Conservation (phyloP, 2,888 invertebrate genomes). For the Scaptomyza tumidula region DNA sequence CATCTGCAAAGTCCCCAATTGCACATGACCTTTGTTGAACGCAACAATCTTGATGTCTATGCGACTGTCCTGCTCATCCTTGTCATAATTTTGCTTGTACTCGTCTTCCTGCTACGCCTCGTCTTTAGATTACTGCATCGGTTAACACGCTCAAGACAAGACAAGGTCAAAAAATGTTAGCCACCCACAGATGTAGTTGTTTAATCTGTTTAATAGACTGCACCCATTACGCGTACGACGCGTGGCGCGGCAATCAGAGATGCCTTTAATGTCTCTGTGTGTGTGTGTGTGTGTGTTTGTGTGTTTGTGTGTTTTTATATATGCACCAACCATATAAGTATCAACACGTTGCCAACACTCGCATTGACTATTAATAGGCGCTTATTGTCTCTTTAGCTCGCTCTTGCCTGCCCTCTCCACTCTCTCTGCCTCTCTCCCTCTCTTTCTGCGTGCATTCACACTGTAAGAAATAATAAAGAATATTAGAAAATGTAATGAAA, state of each 20-base stretch:
- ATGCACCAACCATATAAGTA: slow-evolving; percentile 24
- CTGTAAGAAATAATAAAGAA: neutral
- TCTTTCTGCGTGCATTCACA: slow-evolving; percentile 18
- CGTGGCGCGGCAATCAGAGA: slow-evolving; percentile 14
- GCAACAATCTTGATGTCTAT: slow-evolving; percentile 85
- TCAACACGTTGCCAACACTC: slow-evolving; percentile 47
- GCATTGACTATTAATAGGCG: slow-evolving; percentile 50
- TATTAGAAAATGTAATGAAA: neutral
- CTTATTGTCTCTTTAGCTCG: slow-evolving; percentile 5
- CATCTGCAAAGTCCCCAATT: slow-evolving; percentile 85
- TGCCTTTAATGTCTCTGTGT: neutral
- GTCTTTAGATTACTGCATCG: neutral
- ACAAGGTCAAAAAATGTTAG: slow-evolving; percentile 38
- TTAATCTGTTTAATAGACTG: slow-evolving; percentile 6
- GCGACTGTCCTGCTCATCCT: slow-evolving; percentile 28
- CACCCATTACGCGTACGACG: slow-evolving; percentile 23
- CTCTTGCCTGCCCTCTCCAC: neutral
- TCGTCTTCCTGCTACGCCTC: slow-evolving; percentile 11
- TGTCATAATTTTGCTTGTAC: neutral
- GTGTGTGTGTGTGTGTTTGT: neutral
- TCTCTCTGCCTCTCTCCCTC: neutral
- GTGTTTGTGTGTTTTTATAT: neutral
- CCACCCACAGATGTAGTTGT: slow-evolving; percentile 5
- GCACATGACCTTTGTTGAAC: slow-evolving; percentile 84
- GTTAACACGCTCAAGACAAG: neutral